Percentiles rank a stretch among this genome's conserved stretches.
phyloP scores from a whole-genome alignment of 2,797 vertebrate species.

The Rachycentron canadum region DNA sequence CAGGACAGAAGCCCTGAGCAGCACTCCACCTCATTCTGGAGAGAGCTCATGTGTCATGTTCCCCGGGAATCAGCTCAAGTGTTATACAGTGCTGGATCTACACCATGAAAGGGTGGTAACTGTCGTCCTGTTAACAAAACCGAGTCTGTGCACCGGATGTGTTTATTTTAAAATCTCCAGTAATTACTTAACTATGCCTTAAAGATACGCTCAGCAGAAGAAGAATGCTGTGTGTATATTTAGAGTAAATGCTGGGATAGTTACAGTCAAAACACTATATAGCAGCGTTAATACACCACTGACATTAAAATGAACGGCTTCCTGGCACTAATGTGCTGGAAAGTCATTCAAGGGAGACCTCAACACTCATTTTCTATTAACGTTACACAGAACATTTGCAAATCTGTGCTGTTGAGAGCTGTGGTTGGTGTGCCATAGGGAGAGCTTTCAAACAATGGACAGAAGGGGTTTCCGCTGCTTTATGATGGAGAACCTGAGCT shows the following conservation, averaged over 20 bases:
- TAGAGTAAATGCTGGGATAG: slow-evolving; percentile 80
- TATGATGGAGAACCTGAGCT: slow-evolving; percentile 73
- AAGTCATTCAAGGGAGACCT: slow-evolving; percentile 73
- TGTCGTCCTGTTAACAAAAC: slow-evolving; percentile 70
- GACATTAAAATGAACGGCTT: slow-evolving; percentile 82
- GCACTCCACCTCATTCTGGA: slow-evolving; percentile 52
- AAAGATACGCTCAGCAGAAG: slow-evolving; percentile 74
- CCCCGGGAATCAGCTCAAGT: slow-evolving; percentile 62
- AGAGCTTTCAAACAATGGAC: slow-evolving; percentile 76
- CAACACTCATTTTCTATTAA: slow-evolving; percentile 79
- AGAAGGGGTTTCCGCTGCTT: slow-evolving; percentile 74
- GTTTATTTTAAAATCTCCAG: slow-evolving; percentile 81
- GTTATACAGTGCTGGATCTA: slow-evolving; percentile 65
- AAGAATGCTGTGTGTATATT: slow-evolving; percentile 80
- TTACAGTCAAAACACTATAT: slow-evolving; percentile 79
- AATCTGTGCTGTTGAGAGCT: slow-evolving; percentile 59
- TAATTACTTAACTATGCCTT: slow-evolving; percentile 83
- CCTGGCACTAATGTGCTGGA: slow-evolving; percentile 82
- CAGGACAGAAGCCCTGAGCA: slow-evolving; percentile 55
- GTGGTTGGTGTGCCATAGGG: slow-evolving; percentile 59
- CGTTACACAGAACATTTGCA: slow-evolving; percentile 77
- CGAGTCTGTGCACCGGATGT: slow-evolving; percentile 69
- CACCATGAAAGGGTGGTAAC: slow-evolving; percentile 69
- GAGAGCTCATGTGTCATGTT: slow-evolving; percentile 62
- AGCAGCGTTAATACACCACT: slow-evolving; percentile 74